Percentiles rank a stretch among this genome's conserved stretches.
These are phyloP conservation scores for Meles meles DNA, from an alignment of 2,113 vertebrate species.

Conservation along the genomic window DNA sequence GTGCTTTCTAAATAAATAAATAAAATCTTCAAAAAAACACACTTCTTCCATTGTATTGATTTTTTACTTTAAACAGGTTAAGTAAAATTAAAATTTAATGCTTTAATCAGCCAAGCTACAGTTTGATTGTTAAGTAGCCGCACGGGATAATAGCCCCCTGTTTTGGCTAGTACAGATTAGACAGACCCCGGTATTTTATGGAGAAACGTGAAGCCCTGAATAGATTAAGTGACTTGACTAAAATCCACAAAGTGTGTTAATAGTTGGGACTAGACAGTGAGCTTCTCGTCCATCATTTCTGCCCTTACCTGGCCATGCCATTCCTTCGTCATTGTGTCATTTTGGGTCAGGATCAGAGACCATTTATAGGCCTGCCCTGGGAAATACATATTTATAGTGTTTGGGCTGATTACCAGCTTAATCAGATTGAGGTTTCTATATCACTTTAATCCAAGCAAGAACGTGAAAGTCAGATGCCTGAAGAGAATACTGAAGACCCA, in stretches of 20 bases:
- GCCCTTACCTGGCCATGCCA: background rate
- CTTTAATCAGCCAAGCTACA: background rate
- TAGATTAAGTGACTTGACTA: background rate
- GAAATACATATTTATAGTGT: constrained; percentile 26
- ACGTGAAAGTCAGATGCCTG: background rate
- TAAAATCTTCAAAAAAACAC: background rate
- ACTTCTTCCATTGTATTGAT: background rate
- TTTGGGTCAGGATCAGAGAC: background rate
- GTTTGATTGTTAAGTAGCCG: background rate
- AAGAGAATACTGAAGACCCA: background rate
- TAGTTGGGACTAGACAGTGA: background rate
- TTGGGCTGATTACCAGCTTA: background rate
- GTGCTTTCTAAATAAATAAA: background rate
- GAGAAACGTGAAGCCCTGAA: background rate
- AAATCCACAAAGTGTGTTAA: background rate
- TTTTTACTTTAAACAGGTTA: background rate
- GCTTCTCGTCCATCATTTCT: background rate
- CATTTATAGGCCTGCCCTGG: background rate
- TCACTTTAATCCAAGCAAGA: background rate
- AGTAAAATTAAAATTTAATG: background rate
- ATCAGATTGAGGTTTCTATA: constrained; percentile 6
- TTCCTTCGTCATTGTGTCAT: background rate
- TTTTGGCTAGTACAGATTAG: background rate
- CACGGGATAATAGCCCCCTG: no score
- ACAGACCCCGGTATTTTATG: background rate